Conservation (phyloP, 2,113 vertebrate genomes). For the Pipra filicauda region DNA sequence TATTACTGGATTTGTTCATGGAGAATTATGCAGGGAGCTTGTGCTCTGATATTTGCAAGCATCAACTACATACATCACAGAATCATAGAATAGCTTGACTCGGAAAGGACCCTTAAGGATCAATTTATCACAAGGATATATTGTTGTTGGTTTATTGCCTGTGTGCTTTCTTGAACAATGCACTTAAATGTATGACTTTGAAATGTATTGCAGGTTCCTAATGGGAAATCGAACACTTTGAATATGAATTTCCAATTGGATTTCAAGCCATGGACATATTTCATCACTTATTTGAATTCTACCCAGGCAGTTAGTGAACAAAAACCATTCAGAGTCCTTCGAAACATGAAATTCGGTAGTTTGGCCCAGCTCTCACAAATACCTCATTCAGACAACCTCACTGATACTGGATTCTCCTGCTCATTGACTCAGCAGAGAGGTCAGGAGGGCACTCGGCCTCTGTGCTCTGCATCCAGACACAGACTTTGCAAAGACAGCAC, state of each 20-base stretch:
- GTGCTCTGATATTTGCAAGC: conserved; percentile 36
- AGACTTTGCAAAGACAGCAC: background rate
- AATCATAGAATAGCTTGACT: background rate
- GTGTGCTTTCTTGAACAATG: background rate
- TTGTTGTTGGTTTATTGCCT: conserved; percentile 18
- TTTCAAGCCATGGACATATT: background rate
- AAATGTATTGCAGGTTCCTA: background rate
- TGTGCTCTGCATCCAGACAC: background rate
- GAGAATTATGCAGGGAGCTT: conserved; percentile 13
- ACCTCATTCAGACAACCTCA: background rate
- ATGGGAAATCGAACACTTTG: background rate
- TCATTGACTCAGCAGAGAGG: background rate
- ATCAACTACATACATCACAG: background rate
- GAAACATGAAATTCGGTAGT: background rate
- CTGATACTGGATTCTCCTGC: background rate
- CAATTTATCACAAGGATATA: background rate
- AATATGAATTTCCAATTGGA: background rate
- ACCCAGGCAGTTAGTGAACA: background rate
- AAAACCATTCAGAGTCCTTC: background rate
- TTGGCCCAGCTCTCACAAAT: background rate
- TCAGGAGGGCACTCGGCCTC: background rate
- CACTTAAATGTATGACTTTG: background rate
- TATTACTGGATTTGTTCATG: conserved; percentile 25
- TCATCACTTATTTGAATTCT: background rate
- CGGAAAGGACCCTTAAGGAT: background rate